Evolutionary conservation across 2,113 vertebrate genomes (phyloP), one percentile per base, ranked within the genome.

Genomic region (Callocephalon fimbriatum): DNA sequence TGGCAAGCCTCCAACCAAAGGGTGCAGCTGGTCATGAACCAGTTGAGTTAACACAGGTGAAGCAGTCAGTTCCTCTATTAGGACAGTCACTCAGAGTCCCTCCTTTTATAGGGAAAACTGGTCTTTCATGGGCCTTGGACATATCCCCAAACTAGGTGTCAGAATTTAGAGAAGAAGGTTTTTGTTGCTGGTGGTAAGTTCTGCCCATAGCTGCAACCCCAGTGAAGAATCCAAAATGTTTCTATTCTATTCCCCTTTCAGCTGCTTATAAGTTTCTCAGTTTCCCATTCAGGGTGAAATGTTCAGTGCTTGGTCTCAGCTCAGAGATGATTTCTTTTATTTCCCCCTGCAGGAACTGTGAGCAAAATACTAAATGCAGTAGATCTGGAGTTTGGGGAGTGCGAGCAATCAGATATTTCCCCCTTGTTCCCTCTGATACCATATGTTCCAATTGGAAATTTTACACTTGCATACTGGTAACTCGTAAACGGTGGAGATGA

Each of bases 291-390:
- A 84, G 95, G 95, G 95, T 97, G 95, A 97, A 97, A 95, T 91
- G 94, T 97, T 97, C 94, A 92, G 51, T 78, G 82, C 91, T 93
- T 88, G 90, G 90, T 97, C 95, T 95, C 95, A 96, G 95, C 87
- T 96, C 95, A 95, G 95, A 97, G 85, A 96, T 97, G 94, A 97
- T 97, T 96, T 96, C 93, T 95, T 97, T 97, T 97, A 97, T 97
- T 95, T 95, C 35, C 90, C 92, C 95, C 97, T 94, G 71, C 90
- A 95, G 92, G 61, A 97, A 92, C 94, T 93, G 79, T 97, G 92
- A 97, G 94, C 76, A 97, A 97, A 96, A 95, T 95, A 92, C 86
- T 91, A 97, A 96, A 86, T 74, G 82, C 90, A 56, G 85, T 80
- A 92, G 90, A 91, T 84, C 68, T 78, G 92, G 94, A 97, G 95